These are phyloP conservation scores for Heloderma charlesbogerti DNA, from an alignment of 2,113 vertebrate genomes.

Conservation along the genomic window DNA sequence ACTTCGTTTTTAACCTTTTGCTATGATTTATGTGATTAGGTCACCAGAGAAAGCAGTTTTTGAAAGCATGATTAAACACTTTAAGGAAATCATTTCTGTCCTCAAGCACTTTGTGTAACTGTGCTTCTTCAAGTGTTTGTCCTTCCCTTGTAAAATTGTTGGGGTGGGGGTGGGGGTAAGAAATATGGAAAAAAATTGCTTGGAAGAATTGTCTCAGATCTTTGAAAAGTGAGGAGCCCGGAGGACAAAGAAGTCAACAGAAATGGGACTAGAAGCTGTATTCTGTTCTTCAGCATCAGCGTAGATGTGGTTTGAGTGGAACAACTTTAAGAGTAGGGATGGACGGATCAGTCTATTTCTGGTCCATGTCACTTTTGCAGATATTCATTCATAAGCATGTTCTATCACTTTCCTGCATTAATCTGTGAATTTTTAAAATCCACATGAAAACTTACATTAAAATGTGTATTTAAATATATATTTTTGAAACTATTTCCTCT, in stretches of 20 bases:
- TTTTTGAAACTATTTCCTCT: too few relatives aligned
- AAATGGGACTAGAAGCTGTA: background rate
- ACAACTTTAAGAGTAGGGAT: background rate
- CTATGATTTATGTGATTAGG: slow-evolving; percentile 79
- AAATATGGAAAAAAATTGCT: slow-evolving; percentile 63
- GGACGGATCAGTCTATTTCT: background rate
- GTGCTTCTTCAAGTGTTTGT: slow-evolving; percentile 71
- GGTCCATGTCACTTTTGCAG: background rate
- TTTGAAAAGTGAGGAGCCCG: slow-evolving; percentile 11
- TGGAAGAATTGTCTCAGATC: slow-evolving; percentile 49
- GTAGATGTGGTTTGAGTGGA: background rate
- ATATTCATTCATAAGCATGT: background rate
- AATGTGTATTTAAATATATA: too few relatives aligned
- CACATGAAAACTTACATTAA: too few relatives aligned
- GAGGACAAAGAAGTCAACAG: background rate
- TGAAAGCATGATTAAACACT: slow-evolving; percentile 77
- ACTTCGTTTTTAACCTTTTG: slow-evolving; percentile 79
- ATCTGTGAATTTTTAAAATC: background rate
- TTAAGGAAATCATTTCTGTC: slow-evolving; percentile 72
- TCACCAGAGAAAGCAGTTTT: slow-evolving; percentile 74
- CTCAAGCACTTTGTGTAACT: slow-evolving; percentile 66
- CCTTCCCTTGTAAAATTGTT: slow-evolving; percentile 65
- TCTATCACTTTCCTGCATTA: background rate
- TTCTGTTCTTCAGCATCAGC: background rate
- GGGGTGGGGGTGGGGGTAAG: background rate